Percentiles rank a stretch among this genome's conserved stretches.
Evolutionary conservation across 2,888 invertebrate species (phyloP).

Genomic region (Eilema caniola): DNA sequence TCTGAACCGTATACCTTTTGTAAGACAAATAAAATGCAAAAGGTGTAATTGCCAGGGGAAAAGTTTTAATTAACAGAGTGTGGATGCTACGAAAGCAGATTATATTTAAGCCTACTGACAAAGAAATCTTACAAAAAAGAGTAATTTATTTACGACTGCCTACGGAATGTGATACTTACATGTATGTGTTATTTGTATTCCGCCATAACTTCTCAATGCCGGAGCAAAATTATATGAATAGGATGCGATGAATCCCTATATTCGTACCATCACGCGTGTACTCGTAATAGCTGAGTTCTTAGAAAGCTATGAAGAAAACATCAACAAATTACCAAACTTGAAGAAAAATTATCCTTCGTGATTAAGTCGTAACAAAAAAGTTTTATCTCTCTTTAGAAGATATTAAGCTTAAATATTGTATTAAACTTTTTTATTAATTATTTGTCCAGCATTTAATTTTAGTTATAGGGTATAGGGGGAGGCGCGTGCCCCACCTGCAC

Average conservation of each 20-base stretch:
- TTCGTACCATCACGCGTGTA: background rate
- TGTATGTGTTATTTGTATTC: background rate
- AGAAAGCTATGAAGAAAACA: background rate
- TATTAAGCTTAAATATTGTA: no score
- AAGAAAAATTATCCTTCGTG: background rate
- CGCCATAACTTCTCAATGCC: background rate
- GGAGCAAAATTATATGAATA: background rate
- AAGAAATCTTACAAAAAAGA: background rate
- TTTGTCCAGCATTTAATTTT: no score
- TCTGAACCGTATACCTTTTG: background rate
- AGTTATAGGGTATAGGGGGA: no score
- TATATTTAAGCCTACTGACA: background rate
- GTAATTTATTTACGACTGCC: background rate
- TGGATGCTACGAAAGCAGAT: background rate
- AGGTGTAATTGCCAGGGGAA: background rate
- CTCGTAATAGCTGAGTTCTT: background rate
- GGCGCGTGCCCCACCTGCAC: no score
- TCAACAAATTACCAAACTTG: background rate
- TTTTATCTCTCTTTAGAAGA: no score
- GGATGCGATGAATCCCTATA: background rate
- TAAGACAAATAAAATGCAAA: background rate
- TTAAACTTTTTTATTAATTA: no score
- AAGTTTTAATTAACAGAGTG: slow-evolving; percentile 1
- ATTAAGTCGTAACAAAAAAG: background rate
- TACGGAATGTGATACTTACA: background rate